Evolutionary conservation across 2,113 vertebrate genomes (phyloP).

Genomic region (Catharus bicknelli): DNA sequence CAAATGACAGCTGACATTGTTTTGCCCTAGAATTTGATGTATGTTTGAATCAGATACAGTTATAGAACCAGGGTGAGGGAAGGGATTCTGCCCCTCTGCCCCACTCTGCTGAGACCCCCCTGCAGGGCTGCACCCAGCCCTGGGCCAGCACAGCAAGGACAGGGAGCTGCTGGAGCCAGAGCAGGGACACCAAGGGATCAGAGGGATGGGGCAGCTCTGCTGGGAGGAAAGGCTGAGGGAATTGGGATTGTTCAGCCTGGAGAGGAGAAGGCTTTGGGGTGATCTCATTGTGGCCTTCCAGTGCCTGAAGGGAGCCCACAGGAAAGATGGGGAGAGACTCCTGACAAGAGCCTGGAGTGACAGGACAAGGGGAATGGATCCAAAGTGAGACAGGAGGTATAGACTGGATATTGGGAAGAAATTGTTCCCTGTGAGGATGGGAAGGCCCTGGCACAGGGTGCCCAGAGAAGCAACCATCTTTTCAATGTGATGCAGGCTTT

Average conservation of each 20-base stretch:
- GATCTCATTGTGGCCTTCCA: no score
- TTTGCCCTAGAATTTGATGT: neutral
- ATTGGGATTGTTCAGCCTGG: no score
- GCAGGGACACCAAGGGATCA: no score
- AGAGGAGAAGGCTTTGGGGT: no score
- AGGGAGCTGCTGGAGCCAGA: neutral
- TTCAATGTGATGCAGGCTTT: neutral
- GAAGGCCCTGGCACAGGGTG: neutral
- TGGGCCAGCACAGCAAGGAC: neutral
- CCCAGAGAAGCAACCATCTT: neutral
- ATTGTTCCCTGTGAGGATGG: neutral
- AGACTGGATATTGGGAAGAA: neutral
- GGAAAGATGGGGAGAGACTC: neutral
- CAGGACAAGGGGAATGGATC: neutral
- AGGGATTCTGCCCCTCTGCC: neutral
- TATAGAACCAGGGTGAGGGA: neutral
- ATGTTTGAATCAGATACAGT: neutral
- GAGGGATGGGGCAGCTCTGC: no score
- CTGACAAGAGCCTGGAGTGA: neutral
- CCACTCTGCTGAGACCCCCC: rapidly evolving
- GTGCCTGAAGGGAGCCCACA: neutral
- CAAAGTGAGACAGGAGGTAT: rapidly evolving
- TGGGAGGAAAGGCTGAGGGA: no score
- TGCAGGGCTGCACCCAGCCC: neutral
- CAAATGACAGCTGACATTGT: neutral